phyloP scores from a whole-genome alignment of 2,888 invertebrate genomes.

The Vannuccia rotundouncinata region DNA sequence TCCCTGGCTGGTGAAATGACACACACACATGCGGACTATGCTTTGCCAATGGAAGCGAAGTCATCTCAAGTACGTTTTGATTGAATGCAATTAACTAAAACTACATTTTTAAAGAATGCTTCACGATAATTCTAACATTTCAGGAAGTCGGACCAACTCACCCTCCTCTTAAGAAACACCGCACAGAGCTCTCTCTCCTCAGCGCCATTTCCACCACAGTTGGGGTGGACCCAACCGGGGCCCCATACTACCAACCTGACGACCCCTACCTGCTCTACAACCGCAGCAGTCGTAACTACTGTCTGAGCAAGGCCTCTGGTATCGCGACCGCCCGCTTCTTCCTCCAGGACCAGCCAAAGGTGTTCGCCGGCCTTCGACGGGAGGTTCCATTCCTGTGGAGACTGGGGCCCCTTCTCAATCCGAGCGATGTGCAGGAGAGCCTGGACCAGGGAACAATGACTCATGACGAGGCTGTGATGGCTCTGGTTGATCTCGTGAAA shows the following conservation, averaged over 20 bases:
- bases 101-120: too few relatives aligned
- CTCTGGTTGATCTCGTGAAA: neutral
- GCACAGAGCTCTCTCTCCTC: neutral
- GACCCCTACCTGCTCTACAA: neutral
- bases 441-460: neutral
- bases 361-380: neutral
- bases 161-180: neutral
- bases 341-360: neutral
- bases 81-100: too few relatives aligned
- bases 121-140: too few relatives aligned
- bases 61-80: too few relatives aligned
- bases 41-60: too few relatives aligned
- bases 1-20: too few relatives aligned
- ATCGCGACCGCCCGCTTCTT: neutral
- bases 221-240: neutral
- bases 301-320: neutral
- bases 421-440: neutral
- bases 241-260: neutral
- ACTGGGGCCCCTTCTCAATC: neutral
- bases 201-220: neutral
- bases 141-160: too few relatives aligned
- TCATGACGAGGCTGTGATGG: neutral
- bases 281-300: neutral
- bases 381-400: neutral
- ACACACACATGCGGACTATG: too few relatives aligned